Evolutionary conservation across 2,888 invertebrate genomes (phyloP).

Genomic region (Harpalus rufipes): DNA sequence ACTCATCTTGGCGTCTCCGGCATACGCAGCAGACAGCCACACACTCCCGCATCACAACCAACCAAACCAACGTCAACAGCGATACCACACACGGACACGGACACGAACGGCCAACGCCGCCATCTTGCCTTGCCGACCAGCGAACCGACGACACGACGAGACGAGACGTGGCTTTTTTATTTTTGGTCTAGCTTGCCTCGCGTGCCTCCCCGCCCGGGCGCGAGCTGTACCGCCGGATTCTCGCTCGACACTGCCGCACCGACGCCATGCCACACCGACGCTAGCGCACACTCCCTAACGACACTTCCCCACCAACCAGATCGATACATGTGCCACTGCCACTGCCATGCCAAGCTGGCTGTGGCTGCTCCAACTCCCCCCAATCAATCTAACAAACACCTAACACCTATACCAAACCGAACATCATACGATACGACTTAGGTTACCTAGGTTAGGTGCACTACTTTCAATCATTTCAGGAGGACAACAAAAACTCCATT

Average conservation of each 20-base stretch:
- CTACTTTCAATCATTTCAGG: not conserved
- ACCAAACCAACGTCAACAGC: slow-evolving; percentile 68
- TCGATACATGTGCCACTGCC: slow-evolving; percentile 74
- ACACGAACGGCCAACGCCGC: slow-evolving; percentile 75
- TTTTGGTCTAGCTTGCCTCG: slow-evolving; percentile 73
- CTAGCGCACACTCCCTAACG: slow-evolving; percentile 69
- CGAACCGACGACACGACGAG: slow-evolving; percentile 34
- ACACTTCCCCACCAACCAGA: slow-evolving; percentile 75
- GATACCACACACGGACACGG: slow-evolving; percentile 51
- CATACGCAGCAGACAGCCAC: slow-evolving; percentile 66
- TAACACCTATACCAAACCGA: not conserved
- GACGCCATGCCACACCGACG: slow-evolving; percentile 68
- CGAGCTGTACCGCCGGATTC: slow-evolving; percentile 77
- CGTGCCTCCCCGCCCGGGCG: slow-evolving; percentile 78
- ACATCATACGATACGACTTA: too few species aligned
- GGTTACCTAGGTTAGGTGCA: not conserved
- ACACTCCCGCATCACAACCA: slow-evolving; percentile 69
- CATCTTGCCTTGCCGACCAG: slow-evolving; percentile 77
- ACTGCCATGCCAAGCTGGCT: slow-evolving; percentile 71
- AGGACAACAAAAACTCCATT: not conserved
- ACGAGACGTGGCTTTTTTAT: slow-evolving; percentile 69
- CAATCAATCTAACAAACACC: slow-evolving; percentile 28
- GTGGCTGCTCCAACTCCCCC: too few species aligned
- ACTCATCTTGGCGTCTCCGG: slow-evolving; percentile 68
- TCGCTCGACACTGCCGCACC: slow-evolving; percentile 75